phyloP scores from a whole-genome alignment of 2,113 vertebrate genomes.

The Barbus barbus region DNA sequence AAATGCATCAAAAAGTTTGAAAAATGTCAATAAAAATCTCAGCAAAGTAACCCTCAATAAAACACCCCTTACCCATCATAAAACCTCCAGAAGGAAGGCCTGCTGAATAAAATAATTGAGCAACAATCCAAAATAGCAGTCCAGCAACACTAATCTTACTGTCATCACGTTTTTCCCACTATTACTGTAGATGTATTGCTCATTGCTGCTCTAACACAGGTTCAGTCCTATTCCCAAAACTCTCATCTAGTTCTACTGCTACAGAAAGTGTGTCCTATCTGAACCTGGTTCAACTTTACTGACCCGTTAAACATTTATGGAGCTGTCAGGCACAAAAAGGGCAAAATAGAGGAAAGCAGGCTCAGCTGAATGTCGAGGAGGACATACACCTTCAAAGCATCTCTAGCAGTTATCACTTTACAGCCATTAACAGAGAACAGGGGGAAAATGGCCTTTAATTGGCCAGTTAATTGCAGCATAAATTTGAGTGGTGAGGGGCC shows the following conservation, averaged over 20 bases:
- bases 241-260: neutral
- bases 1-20: neutral
- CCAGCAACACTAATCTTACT: neutral
- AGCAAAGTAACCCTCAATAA: neutral
- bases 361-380: conserved; percentile 52
- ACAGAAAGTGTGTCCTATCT: neutral
- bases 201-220: neutral
- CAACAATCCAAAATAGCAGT: neutral
- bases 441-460: conserved; percentile 61
- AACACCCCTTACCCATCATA: neutral
- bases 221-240: neutral
- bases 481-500: conserved; percentile 55
- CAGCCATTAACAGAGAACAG: conserved; percentile 57
- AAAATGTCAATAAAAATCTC: neutral
- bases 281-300: conserved; percentile 14
- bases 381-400: conserved; percentile 12
- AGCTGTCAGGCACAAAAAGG: conserved; percentile 47
- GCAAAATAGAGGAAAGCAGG: conserved; percentile 40
- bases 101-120: neutral
- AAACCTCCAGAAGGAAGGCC: neutral
- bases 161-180: neutral
- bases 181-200: neutral
- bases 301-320: conserved; percentile 63
- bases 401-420: conserved; percentile 54
- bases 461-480: conserved; percentile 64